phyloP scores from a whole-genome alignment of 1,140 invertebrate genomes.

The Polypedilum pembai region DNA sequence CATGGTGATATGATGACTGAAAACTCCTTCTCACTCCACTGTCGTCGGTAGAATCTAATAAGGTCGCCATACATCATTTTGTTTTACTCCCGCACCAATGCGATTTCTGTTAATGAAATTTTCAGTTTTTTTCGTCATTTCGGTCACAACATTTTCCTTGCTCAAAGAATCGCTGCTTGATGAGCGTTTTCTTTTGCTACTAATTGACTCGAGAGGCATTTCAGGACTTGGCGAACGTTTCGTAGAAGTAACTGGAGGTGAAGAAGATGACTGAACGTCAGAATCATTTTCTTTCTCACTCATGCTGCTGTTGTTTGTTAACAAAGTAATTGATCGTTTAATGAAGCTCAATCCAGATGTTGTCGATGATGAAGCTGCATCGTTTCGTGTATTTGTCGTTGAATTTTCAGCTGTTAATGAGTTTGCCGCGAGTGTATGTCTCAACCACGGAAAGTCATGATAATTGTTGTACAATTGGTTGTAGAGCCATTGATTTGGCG shows the following conservation, averaged over 20 bases:
- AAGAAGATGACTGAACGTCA: constrained; percentile 31
- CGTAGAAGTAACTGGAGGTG: constrained; percentile 41
- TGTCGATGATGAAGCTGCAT: constrained; percentile 24
- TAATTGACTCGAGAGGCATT: constrained; percentile 36
- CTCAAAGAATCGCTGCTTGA: background rate
- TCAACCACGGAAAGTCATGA: constrained; percentile 53
- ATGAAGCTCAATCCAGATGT: constrained; percentile 21
- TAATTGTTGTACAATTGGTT: constrained; percentile 57
- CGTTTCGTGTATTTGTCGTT: background rate
- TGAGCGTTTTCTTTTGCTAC: background rate
- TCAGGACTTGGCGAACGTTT: constrained; percentile 38
- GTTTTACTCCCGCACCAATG: constrained; percentile 32
- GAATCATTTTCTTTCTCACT: constrained; percentile 39
- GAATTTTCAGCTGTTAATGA: constrained; percentile 29
- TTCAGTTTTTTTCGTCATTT: constrained; percentile 1
- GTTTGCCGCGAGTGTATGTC: constrained; percentile 33
- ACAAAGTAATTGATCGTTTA: constrained; percentile 36
- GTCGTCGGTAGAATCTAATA: constrained; percentile 36
- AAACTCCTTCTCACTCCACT: background rate
- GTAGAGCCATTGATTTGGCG: constrained; percentile 64
- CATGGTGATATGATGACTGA: constrained; percentile 22
- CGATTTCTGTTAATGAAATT: background rate
- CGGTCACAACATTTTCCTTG: background rate
- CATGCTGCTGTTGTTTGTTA: constrained; percentile 40
- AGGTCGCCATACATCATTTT: constrained; percentile 42